Evolutionary conservation across 2,797 vertebrate genomes (phyloP), one percentile per base, ranked within the genome.

Genomic region (Moxostoma hubbsi): DNA sequence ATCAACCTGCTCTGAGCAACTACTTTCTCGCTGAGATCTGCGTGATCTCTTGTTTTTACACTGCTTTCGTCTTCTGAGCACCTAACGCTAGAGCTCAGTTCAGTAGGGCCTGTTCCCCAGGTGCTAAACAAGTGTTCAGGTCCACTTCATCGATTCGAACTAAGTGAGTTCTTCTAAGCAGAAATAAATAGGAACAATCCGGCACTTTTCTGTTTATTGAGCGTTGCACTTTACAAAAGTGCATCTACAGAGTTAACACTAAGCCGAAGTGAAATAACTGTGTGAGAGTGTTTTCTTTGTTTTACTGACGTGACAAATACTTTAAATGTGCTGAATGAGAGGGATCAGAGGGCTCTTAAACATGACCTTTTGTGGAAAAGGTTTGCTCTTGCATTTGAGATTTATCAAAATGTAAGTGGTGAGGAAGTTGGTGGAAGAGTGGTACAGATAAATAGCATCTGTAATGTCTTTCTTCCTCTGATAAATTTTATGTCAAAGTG

Each of bases 1-100:
- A 94, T 94, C 94, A 97, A 96, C 92, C 93, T 94, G 96, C 95
- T 95, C 92, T 86, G 91, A 92, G 83, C 92, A 93, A 92, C 90
- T 92, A 90, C 93, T 92, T 92, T 97, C 96, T 94, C 94, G 95
- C 96, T 97, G 94, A 97, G 93, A 92, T 96, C 36, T 36, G 36
- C 36, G 36, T 36, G 36, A 36, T 36, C 36, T 36, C 36, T 36
- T 36, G 36, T 36, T 36, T 89, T 89, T 88, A 75, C 63, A 0
- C 45, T 15, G 66, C 80, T 49, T 68, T 46, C 55, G 50, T 50
- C 61, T 50, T 81, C 71, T 71, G 82, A 77, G 87, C 84, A 10
- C 49, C 82, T 62, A 75, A 63, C 51, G 13, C 77, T 53, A 65
- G 85, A 77, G 77, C 82, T 9, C 46, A 79, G 84, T 83, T 67